A percentile compares a stretch with the other conserved stretches of the same genome.
Conservation (phyloP, 2,113 vertebrate genomes). For the Lanius ludovicianus region DNA sequence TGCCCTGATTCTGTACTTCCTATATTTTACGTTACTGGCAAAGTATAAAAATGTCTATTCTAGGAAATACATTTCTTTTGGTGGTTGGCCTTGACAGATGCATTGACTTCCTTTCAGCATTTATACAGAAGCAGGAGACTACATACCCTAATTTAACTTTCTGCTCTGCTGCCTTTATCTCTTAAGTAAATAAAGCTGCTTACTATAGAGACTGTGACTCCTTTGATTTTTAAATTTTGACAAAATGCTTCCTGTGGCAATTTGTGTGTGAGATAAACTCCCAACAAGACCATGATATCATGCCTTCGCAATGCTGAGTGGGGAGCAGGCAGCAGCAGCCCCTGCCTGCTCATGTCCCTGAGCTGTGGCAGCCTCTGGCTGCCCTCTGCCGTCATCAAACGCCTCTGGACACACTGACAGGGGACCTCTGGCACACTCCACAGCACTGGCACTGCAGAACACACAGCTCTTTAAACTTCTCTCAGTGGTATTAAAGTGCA, state of each 20-base stretch:
- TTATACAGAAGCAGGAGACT: slow-evolving; percentile 22
- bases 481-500: background rate
- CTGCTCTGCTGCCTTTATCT: slow-evolving; percentile 25
- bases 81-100: background rate
- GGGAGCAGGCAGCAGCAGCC: background rate
- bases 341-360: background rate
- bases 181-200: slow-evolving; percentile 32
- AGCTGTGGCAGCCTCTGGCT: background rate
- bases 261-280: slow-evolving; percentile 39
- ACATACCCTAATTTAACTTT: slow-evolving; percentile 33
- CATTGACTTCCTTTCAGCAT: background rate
- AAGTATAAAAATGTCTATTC: background rate
- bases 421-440: background rate
- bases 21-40: background rate
- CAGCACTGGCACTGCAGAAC: background rate
- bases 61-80: slow-evolving; percentile 12
- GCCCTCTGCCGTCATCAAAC: slow-evolving; percentile 55
- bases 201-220: background rate
- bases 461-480: background rate
- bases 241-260: slow-evolving; percentile 41
- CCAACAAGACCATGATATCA: background rate
- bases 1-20: background rate
- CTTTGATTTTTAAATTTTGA: slow-evolving; percentile 41
- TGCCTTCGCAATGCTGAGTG: background rate
- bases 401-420: background rate